phyloP scores from a whole-genome alignment of 2,113 vertebrate species.

The Tragelaphus scriptus region DNA sequence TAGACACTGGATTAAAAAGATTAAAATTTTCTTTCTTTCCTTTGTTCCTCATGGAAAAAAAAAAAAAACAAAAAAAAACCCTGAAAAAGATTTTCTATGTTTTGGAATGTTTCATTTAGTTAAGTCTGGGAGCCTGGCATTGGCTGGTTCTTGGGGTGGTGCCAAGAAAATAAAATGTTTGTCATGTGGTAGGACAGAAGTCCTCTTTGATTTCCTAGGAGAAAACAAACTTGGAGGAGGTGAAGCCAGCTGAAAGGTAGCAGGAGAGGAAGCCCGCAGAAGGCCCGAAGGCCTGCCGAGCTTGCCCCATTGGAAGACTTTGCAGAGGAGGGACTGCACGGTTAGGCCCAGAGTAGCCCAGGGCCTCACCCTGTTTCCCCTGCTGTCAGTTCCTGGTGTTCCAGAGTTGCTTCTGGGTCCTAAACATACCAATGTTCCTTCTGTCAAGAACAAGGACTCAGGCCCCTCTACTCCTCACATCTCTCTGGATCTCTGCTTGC shows the following conservation, averaged over 20 bases:
- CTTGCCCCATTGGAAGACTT: neutral
- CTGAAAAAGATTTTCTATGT: neutral
- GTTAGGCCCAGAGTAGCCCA: neutral
- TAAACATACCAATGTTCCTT: neutral
- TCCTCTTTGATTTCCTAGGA: slow-evolving; percentile 55
- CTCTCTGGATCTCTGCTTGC: neutral
- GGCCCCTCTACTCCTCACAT: neutral
- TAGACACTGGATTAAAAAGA: neutral
- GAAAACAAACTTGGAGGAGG: neutral
- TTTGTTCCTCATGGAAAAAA: neutral
- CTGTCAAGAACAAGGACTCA: neutral
- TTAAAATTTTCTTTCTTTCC: neutral
- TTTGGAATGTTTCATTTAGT: slow-evolving; percentile 29
- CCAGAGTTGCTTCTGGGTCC: neutral
- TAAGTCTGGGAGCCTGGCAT: slow-evolving; percentile 31
- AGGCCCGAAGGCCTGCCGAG: neutral
- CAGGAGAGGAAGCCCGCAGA: neutral
- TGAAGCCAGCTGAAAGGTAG: neutral
- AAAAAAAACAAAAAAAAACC: neutral
- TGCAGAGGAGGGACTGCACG: neutral
- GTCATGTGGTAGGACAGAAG: slow-evolving; percentile 51
- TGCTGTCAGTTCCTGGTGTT: neutral
- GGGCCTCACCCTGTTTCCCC: neutral
- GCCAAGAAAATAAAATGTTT: slow-evolving; percentile 47
- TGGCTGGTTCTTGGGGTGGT: neutral